These are phyloP conservation scores for Rhinogobius similis DNA, from an alignment of 2,113 vertebrate species.

Conservation along the genomic window DNA sequence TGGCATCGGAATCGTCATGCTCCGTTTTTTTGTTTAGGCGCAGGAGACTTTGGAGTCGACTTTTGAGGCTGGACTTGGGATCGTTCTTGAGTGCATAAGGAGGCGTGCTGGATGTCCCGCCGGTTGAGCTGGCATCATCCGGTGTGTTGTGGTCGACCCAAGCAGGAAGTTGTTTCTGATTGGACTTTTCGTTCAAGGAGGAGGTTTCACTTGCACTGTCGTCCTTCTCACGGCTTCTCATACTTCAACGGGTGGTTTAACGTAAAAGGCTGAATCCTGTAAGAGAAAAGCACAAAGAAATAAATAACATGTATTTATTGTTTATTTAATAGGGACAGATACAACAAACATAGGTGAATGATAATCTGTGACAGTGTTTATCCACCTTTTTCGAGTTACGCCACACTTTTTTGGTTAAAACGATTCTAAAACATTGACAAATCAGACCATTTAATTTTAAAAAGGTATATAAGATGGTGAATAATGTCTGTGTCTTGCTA, in stretches of 20 bases:
- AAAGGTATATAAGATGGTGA: no score
- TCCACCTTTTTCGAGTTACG: no score
- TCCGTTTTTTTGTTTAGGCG: conserved; percentile 39
- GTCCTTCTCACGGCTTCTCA: conserved; percentile 48
- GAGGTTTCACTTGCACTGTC: conserved; percentile 29
- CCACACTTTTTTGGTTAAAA: no score
- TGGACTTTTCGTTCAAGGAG: conserved; percentile 28
- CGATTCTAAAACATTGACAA: no score
- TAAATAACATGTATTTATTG: not conserved
- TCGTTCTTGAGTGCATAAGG: conserved; percentile 9
- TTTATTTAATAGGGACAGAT: no score
- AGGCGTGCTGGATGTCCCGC: conserved; percentile 32
- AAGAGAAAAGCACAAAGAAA: not conserved
- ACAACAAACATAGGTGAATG: no score
- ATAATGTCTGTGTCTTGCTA: no score
- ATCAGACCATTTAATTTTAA: no score
- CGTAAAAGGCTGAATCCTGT: not conserved
- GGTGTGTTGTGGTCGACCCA: conserved; percentile 61
- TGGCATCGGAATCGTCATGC: conserved; percentile 30
- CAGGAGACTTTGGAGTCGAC: conserved; percentile 54
- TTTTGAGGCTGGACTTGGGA: conserved; percentile 35
- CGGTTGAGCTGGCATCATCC: conserved; percentile 19
- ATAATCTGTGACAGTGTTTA: no score
- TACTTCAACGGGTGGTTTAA: conserved; percentile 29
- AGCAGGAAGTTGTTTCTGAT: conserved; percentile 37